Base-by-base conservation (phyloP, 2,113 vertebrate genomes). In the Myxocyprinus asiaticus region DNA sequence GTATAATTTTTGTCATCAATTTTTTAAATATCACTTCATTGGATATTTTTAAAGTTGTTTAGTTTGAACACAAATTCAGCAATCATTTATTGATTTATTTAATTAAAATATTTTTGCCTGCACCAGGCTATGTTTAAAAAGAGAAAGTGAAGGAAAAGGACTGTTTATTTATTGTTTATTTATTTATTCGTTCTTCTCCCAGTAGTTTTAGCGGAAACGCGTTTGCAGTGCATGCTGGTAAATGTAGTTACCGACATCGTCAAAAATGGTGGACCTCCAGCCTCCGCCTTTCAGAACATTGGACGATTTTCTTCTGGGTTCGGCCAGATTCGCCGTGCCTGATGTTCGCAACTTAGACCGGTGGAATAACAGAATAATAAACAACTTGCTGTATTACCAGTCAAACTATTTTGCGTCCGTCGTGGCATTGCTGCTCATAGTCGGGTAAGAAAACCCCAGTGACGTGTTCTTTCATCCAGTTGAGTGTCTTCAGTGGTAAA, bases 351-450 rank as follows among this genome's bases (percentile, higher is more conserved):
- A 92, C 82, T 84, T 86, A 10, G 89, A 91, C 53, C 81, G 88
- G 66, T 92, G 90, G 89, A 92, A 91, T 76, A 90, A 93, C 81
- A 88, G 92, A 4, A 88, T 93, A 59, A 90, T 92, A 84, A 92
- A 92, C 80, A 93, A 93, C 76, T 82, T 93, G 48, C 89, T 92
- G 47, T 93, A 93, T 83, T 93, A 93, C 79, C 92, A 93, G 86
- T 88, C 85, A 48, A 93, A 93, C 86, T 93, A 93, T 77, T 88
- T 92, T 67, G 78, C 87, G 4, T 89, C 86, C 15, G 85, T 85
- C 17, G 65, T 82, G 62, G 78, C 84, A 6, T 68, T 89, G 63
- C 86, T 92, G 44, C 62, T 83, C 12, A 56, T 90, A 66, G 86
- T 90, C 22, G 91, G 92, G 92, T 92, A 86, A 90, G 91, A 64